Evolutionary conservation across 2,797 vertebrate species (phyloP).

Genomic region (Propithecus deckenii): DNA sequence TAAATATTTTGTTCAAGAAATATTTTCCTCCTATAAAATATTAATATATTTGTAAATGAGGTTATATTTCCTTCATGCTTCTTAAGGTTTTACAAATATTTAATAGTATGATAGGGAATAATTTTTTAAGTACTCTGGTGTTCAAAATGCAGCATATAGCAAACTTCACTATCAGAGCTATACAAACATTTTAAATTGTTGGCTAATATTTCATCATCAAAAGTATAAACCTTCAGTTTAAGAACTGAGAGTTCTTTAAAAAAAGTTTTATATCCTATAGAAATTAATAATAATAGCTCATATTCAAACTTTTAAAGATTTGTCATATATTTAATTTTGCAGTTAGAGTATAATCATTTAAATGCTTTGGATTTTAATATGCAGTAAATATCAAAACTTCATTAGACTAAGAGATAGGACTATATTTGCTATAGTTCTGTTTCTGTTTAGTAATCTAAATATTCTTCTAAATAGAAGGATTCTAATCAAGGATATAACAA

Average conservation of each 20-base stretch:
- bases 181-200: constrained; percentile 21
- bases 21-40: not conserved
- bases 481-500: not conserved
- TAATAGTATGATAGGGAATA: not conserved
- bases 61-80: not conserved
- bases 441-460: not conserved
- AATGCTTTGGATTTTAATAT: constrained; percentile 35
- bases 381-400: not conserved
- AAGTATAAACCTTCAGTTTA: not conserved
- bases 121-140: not conserved
- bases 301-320: constrained; percentile 7
- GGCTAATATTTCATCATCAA: not conserved
- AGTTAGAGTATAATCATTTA: not conserved
- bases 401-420: not conserved
- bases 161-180: not conserved
- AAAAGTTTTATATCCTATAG: not conserved
- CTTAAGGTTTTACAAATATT: not conserved
- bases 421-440: not conserved
- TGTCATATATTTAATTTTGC: not conserved
- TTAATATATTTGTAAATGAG: not conserved
- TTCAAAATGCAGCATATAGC: not conserved
- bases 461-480: not conserved
- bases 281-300: not conserved
- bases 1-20: not conserved
- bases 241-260: not conserved